phyloP scores from a whole-genome alignment of 2,888 invertebrate species.

The Pollenia angustigena region DNA sequence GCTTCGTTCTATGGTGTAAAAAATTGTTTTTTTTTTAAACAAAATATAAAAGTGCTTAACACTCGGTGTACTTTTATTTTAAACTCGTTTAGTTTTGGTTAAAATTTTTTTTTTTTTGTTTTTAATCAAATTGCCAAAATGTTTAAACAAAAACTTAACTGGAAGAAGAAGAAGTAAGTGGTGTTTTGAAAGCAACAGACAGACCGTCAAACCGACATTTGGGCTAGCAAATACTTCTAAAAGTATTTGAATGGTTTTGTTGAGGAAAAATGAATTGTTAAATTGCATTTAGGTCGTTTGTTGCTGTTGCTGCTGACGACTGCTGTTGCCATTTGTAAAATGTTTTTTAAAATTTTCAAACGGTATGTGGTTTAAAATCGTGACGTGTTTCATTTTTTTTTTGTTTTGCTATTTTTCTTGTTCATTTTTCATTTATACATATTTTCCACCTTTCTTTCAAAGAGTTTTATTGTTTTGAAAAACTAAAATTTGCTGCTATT shows the following conservation, averaged over 20 bases:
- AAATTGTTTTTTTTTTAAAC: background rate
- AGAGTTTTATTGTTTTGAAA: conserved; percentile 64
- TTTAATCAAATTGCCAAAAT: conserved; percentile 23
- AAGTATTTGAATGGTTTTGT: background rate
- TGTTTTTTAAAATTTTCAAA: conserved; percentile 33
- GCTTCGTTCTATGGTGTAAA: too few relatives aligned
- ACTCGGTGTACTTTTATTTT: background rate
- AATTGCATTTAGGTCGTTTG: conserved; percentile 56
- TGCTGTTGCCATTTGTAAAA: conserved; percentile 53
- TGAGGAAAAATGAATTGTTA: conserved; percentile 35
- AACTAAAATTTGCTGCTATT: conserved; percentile 35
- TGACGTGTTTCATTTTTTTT: conserved; percentile 65
- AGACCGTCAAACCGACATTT: background rate
- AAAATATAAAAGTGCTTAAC: background rate
- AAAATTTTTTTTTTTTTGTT: conserved; percentile 16
- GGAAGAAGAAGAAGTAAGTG: background rate
- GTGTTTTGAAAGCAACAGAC: conserved; percentile 9
- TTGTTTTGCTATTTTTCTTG: background rate
- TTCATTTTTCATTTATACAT: background rate
- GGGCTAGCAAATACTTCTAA: background rate
- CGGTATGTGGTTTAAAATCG: conserved; percentile 71
- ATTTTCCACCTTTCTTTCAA: conserved; percentile 81
- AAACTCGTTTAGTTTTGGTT: conserved; percentile 15
- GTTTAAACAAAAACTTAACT: conserved; percentile 16
- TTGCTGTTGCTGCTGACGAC: conserved; percentile 1